Evolutionary conservation across 1,140 invertebrate species (phyloP).

Genomic region (Papilio helenus): DNA sequence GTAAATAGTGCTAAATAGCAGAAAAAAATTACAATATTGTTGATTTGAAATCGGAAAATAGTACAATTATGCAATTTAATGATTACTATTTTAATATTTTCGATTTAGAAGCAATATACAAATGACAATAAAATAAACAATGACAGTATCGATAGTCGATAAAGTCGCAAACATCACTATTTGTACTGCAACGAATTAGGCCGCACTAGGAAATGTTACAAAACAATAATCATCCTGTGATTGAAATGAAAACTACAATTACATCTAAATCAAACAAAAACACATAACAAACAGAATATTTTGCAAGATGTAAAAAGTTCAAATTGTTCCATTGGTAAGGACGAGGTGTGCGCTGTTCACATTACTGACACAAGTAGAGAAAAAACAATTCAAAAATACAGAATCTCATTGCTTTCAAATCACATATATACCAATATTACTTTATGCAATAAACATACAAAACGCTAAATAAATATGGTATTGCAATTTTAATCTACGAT

Average conservation of each 20-base stretch:
- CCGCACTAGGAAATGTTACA: neutral
- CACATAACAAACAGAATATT: slow-evolving; percentile 72
- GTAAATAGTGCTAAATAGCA: neutral
- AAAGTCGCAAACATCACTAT: neutral
- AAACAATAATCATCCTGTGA: neutral
- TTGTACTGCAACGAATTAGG: neutral
- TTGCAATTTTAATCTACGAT: neutral
- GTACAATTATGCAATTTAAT: no score
- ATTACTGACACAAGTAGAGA: neutral
- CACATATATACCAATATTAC: neutral
- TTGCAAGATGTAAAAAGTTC: slow-evolving; percentile 51
- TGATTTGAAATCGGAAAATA: no score
- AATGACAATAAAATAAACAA: no score
- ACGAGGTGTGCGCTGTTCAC: neutral
- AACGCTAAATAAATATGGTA: neutral
- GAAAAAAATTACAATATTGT: neutral
- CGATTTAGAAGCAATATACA: no score
- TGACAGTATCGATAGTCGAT: neutral
- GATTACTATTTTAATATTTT: no score
- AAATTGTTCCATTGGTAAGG: neutral
- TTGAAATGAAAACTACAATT: neutral
- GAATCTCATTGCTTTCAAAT: neutral
- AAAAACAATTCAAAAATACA: neutral
- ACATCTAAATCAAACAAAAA: neutral
- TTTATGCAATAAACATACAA: neutral